phyloP scores from a whole-genome alignment of 2,113 vertebrate genomes.

The Dissostichus mawsoni region DNA sequence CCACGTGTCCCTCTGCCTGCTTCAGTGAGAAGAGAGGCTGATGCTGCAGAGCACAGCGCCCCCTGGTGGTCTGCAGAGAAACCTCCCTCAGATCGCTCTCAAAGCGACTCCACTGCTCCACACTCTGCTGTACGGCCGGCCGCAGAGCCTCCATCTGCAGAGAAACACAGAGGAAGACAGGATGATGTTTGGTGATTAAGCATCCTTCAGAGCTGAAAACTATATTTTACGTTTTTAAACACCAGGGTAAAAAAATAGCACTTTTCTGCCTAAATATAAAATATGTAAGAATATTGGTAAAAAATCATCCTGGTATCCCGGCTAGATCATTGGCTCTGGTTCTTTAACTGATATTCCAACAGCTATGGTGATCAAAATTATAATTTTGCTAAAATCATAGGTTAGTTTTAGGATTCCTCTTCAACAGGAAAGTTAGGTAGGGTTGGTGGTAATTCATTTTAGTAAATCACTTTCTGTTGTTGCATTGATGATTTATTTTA shows the following conservation, averaged over 20 bases:
- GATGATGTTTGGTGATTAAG: not conserved
- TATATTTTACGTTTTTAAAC: not conserved
- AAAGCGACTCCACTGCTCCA: slow-evolving; percentile 83
- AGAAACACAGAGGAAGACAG: slow-evolving; percentile 26
- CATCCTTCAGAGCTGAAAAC: too few species aligned
- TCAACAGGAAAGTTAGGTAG: not conserved
- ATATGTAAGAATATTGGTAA: not conserved
- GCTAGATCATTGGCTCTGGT: not conserved
- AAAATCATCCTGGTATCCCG: too few species aligned
- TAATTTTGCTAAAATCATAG: not conserved
- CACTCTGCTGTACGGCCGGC: slow-evolving; percentile 68
- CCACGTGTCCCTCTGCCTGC: slow-evolving; percentile 79
- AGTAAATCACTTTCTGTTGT: too few species aligned
- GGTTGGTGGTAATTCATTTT: not conserved
- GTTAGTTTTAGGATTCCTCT: not conserved
- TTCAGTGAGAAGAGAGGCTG: slow-evolving; percentile 79
- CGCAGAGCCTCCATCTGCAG: slow-evolving; percentile 76
- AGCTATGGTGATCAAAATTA: not conserved
- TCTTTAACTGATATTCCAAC: not conserved
- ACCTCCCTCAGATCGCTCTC: slow-evolving; percentile 79
- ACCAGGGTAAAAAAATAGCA: not conserved
- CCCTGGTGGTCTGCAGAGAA: slow-evolving; percentile 73
- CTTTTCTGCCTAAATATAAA: not conserved
- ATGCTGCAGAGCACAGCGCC: slow-evolving; percentile 81
- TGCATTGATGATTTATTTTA: too few species aligned